phyloP scores from a whole-genome alignment of 30 jellyfish, hydroid and myxozoan species.

The Aurelia sp. region DNA sequence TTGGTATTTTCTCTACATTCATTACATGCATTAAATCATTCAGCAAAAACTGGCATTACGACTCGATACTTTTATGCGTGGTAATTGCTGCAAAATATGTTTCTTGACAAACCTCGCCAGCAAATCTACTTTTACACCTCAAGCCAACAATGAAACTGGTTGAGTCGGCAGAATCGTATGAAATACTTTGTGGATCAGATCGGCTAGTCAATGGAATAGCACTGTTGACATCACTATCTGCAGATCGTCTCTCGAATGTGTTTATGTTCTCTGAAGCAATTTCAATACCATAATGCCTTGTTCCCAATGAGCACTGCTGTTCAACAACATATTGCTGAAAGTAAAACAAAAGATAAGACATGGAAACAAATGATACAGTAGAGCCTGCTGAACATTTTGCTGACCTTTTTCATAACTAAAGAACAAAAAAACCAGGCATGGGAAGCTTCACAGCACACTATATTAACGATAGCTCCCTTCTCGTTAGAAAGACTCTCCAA shows the following conservation, averaged over 20 bases:
- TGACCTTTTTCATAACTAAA: no score
- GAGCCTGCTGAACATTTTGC: no score
- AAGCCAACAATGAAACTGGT: slow-evolving; percentile 41
- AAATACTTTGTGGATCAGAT: neutral
- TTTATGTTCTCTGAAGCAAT: slow-evolving; percentile 39
- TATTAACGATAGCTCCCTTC: no score
- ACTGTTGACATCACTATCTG: slow-evolving; percentile 9
- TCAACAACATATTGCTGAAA: slow-evolving; percentile 51
- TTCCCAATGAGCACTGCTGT: slow-evolving; percentile 18
- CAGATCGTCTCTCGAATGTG: slow-evolving; percentile 18
- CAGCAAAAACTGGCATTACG: neutral
- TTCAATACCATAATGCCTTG: slow-evolving; percentile 43
- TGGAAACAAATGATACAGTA: neutral
- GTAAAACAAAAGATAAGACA: neutral
- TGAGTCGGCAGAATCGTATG: slow-evolving; percentile 4
- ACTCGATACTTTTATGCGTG: neutral
- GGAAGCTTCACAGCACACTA: no score
- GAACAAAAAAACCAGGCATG: no score
- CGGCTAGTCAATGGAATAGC: slow-evolving; percentile 27
- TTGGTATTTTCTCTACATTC: no score
- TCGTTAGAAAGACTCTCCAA: no score
- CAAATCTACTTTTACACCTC: slow-evolving; percentile 49
- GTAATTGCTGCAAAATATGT: neutral
- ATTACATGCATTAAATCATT: no score
- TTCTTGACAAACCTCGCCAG: slow-evolving; percentile 53